phyloP scores from a whole-genome alignment of 2,113 vertebrate species.

The Orthonyx spaldingii region DNA sequence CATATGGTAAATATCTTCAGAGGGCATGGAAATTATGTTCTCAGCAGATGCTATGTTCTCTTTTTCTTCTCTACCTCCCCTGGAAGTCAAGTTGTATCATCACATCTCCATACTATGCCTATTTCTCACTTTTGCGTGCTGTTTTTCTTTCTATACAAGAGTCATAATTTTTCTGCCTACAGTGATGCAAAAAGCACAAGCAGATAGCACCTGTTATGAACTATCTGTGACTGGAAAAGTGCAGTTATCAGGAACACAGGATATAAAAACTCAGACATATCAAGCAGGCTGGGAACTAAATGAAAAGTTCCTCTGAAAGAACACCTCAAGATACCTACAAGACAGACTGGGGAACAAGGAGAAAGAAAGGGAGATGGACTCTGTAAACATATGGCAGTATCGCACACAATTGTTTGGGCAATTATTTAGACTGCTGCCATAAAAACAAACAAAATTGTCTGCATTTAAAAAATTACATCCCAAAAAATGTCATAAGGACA shows the following conservation, averaged over 20 bases:
- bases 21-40: neutral
- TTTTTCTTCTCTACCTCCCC: neutral
- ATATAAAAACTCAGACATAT: neutral
- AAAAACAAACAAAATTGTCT: neutral
- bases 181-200: neutral
- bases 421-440: neutral
- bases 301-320: neutral
- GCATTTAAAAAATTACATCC: neutral
- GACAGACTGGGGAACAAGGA: accelerated
- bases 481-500: neutral
- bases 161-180: neutral
- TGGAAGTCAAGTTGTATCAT: neutral
- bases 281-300: neutral
- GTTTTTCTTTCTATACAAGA: neutral
- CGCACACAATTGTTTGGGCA: accelerated
- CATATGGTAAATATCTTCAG: neutral
- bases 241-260: neutral
- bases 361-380: neutral
- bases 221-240: neutral
- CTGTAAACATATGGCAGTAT: neutral
- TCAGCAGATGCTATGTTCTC: neutral
- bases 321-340: neutral
- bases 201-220: neutral
- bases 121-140: neutral
- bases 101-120: neutral